A percentile compares a stretch with the other conserved stretches of the same genome.
Evolutionary conservation across 2,888 invertebrate genomes (phyloP).

Genomic region (Loripinus fragilis): DNA sequence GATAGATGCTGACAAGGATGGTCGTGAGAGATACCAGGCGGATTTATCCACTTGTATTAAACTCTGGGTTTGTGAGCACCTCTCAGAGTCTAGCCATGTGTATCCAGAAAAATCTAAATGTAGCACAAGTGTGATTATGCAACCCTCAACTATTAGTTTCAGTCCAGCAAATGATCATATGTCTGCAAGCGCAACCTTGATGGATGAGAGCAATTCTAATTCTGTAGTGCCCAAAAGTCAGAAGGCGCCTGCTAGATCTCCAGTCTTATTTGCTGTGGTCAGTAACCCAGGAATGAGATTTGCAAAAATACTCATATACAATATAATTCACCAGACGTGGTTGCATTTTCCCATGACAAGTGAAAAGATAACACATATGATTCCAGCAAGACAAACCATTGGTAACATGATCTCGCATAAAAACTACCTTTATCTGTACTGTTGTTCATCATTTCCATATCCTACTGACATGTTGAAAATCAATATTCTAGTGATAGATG

Average conservation of each 20-base stretch:
- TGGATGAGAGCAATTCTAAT: constrained; percentile 39
- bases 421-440: constrained; percentile 78
- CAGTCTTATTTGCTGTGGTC: constrained; percentile 75
- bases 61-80: constrained; percentile 70
- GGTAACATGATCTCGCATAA: constrained; percentile 76
- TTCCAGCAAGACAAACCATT: constrained; percentile 79
- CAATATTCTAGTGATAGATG: constrained; percentile 77
- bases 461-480: constrained; percentile 81
- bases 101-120: constrained; percentile 47
- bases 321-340: constrained; percentile 76
- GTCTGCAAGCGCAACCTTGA: constrained; percentile 48
- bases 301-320: constrained; percentile 78
- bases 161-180: constrained; percentile 28
- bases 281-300: constrained; percentile 79
- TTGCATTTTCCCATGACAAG: constrained; percentile 75
- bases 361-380: constrained; percentile 74
- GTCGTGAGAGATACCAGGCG: constrained; percentile 63
- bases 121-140: constrained; percentile 58
- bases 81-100: constrained; percentile 48
- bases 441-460: constrained; percentile 80
- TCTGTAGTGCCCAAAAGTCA: constrained; percentile 22
- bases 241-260: constrained; percentile 47
- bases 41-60: constrained; percentile 72
- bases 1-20: constrained; percentile 73
- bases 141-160: constrained; percentile 39